Conservation (phyloP, 2,113 vertebrate genomes). For the Pituophis catenifer region DNA sequence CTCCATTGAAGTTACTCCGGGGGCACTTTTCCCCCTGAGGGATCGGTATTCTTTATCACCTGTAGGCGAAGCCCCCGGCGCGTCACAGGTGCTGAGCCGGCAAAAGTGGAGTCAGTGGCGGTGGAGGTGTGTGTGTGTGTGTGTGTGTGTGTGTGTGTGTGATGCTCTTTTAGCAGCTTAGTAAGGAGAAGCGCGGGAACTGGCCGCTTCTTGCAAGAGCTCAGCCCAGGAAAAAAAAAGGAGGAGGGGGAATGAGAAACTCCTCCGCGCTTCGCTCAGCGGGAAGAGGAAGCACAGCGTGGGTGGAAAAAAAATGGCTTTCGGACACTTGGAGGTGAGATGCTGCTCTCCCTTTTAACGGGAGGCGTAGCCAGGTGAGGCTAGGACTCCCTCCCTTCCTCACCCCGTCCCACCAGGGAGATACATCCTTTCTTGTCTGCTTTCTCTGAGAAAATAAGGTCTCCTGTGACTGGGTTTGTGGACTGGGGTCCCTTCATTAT, state of each 20-base stretch:
- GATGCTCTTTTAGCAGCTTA: background rate
- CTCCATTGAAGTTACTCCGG: background rate
- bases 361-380: background rate
- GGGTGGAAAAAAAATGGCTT: background rate
- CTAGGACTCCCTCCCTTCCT: background rate
- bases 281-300: background rate
- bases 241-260: background rate
- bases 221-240: background rate
- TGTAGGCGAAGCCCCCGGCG: background rate
- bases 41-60: no score
- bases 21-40: background rate
- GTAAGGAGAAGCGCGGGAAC: background rate
- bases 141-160: background rate
- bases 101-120: background rate
- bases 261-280: background rate
- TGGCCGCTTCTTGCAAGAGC: background rate
- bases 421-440: background rate
- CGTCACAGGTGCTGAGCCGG: background rate
- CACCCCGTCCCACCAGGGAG: background rate
- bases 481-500: background rate
- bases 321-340: background rate
- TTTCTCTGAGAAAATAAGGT: background rate
- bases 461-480: background rate
- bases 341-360: background rate
- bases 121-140: background rate